Percentiles rank a stretch among this genome's conserved stretches.
Evolutionary conservation across 2,113 vertebrate species (phyloP).

Genomic region (Clarias gariepinus): DNA sequence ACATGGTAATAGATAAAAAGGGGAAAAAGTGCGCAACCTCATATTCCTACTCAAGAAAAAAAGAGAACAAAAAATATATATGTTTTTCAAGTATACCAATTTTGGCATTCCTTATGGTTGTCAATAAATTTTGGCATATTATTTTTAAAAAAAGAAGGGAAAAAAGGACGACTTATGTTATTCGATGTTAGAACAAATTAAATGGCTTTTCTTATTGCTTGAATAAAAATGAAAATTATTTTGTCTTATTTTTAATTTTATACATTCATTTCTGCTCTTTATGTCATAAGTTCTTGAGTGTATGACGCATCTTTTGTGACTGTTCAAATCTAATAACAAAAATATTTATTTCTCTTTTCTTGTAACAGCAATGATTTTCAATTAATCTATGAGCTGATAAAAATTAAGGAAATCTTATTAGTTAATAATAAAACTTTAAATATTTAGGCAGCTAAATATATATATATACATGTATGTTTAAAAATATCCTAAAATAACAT

Average conservation of each 20-base stretch:
- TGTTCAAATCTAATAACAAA: not conserved
- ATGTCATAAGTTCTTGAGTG: not conserved
- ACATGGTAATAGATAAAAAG: not conserved
- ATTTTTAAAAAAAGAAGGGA: not conserved
- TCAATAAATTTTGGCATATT: not conserved
- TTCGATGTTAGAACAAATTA: not conserved
- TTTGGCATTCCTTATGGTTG: not conserved
- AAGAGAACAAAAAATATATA: not conserved
- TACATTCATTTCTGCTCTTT: not conserved
- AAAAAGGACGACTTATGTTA: too few species aligned
- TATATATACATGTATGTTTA: not conserved
- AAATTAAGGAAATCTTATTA: too few species aligned
- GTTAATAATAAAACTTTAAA: not conserved
- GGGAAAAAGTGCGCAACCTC: not conserved
- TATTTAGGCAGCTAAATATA: not conserved
- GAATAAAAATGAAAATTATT: not conserved
- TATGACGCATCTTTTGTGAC: not conserved
- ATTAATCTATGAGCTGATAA: not conserved
- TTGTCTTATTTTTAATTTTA: not conserved
- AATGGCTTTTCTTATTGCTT: not conserved
- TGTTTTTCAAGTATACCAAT: not conserved
- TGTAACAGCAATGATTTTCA: not conserved
- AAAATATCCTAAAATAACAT: not conserved
- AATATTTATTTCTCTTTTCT: not conserved
- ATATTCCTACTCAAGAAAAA: not conserved